Evolutionary conservation across 2,888 invertebrate species (phyloP).

Genomic region (Caenorhabditis sp.): DNA sequence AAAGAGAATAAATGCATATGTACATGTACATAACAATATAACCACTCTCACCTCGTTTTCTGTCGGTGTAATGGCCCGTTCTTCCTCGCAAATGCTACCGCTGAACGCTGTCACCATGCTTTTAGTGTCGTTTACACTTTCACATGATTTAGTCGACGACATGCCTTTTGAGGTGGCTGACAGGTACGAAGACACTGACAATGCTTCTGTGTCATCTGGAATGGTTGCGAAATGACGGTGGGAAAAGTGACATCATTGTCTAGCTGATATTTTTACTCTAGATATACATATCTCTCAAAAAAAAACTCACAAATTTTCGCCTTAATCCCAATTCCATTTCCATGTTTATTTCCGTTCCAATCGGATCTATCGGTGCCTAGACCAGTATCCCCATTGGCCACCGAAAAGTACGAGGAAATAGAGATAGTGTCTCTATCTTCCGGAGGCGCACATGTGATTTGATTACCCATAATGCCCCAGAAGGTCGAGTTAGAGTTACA

Average conservation of each 20-base stretch:
- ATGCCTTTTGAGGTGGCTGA: conserved; percentile 81
- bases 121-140: conserved; percentile 74
- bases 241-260: too few species aligned
- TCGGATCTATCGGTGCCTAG: conserved; percentile 25
- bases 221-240: neutral
- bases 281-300: too few species aligned
- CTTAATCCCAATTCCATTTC: neutral
- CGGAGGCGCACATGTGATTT: conserved; percentile 49
- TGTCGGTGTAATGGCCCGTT: conserved; percentile 79
- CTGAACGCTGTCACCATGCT: conserved; percentile 74
- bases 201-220: conserved; percentile 72
- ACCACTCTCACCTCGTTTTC: conserved; percentile 71
- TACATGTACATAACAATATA: neutral
- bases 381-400: conserved; percentile 29
- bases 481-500: too few species aligned
- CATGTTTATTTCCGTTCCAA: conserved; percentile 21
- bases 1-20: too few species aligned
- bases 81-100: conserved; percentile 74
- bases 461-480: conserved; percentile 51
- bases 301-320: conserved; percentile 1
- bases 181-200: conserved; percentile 79
- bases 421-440: conserved; percentile 53
- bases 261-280: too few species aligned
- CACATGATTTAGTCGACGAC: conserved; percentile 79
- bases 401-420: conserved; percentile 63